Base-by-base conservation (phyloP, 2,888 invertebrate genomes). In the Diogma glabrata region DNA sequence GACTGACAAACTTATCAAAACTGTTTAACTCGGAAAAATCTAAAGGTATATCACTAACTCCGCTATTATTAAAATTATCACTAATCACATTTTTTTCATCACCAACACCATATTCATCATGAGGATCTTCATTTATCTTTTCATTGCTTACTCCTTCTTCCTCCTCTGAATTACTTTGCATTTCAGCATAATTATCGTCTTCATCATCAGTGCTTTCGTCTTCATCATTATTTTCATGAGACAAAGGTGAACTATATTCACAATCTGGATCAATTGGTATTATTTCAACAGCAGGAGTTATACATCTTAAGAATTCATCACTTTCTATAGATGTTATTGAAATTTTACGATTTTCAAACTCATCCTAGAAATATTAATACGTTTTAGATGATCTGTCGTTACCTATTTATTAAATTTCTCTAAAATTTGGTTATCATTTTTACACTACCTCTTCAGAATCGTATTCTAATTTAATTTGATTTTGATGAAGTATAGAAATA, bases 191-290 rank as follows among this genome's bases (percentile, higher is more conserved):
- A 26, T 48, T 47, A 20, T 51, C 51, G 7, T 54, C 52, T 30
- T 52, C 57, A 30, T 55, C 58, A 46, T 46, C 46, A 26, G 23
- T 24, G 38, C 54, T 56, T 10, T 55, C 55, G 17, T 54, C 57
- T 7, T 56, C 55, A 20, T 60, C 60, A 24, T 36, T 23, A 23
- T 20, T 12, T 20, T 43, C 24, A 20, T 33, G 33, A 12, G 24
- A 45, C 10, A 47, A 56, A 57, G 53, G 55, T 22, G 62, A 61
- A 36, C 56, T 61, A 57, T 61, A 51, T 16, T 56, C 57, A 24
- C 56, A 59, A 57, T 66, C 61, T 10, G 65, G 60, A 60, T 64
- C 59, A 26, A 64, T 59, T 16, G 63, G 56, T 19, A 63, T 59
- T 26, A 63, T 61, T 59, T 64, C 61, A 53, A 63, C 58, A 8